A percentile compares a stretch with the other conserved stretches of the same genome.
Evolutionary conservation across 2,888 invertebrate species (phyloP).

Genomic region (Torymus texanus): DNA sequence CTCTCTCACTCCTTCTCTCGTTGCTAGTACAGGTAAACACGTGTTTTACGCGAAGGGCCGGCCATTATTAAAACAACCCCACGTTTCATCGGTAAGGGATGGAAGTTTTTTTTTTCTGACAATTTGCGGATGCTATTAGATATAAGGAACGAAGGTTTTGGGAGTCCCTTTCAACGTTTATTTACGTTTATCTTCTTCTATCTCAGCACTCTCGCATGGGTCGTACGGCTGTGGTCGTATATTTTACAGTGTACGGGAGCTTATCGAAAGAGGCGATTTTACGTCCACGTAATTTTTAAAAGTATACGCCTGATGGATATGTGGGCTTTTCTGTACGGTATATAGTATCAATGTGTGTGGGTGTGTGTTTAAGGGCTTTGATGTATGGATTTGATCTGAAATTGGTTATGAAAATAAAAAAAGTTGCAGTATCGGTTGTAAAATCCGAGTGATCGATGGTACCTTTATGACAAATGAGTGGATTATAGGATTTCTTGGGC

Average conservation of each 20-base stretch:
- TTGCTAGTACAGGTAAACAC: too few species aligned
- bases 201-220: background rate
- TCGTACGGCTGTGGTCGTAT: background rate
- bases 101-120: too few species aligned
- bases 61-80: too few species aligned
- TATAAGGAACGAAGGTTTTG: too few species aligned
- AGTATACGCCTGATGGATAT: background rate
- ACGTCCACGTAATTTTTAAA: constrained; percentile 29
- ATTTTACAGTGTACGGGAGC: constrained; percentile 12
- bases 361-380: background rate
- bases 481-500: too few species aligned
- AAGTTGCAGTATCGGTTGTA: background rate
- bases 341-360: too few species aligned
- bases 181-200: constrained; percentile 29
- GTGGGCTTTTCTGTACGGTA: background rate
- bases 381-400: background rate
- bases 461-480: too few species aligned
- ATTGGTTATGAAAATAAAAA: constrained; percentile 18
- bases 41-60: too few species aligned
- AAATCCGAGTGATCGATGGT: too few species aligned
- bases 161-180: background rate
- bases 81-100: too few species aligned
- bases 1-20: too few species aligned
- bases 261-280: constrained; percentile 11
- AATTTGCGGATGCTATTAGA: background rate